Conservation (phyloP, 2,888 invertebrate genomes). For the Trachelus tabidus region DNA sequence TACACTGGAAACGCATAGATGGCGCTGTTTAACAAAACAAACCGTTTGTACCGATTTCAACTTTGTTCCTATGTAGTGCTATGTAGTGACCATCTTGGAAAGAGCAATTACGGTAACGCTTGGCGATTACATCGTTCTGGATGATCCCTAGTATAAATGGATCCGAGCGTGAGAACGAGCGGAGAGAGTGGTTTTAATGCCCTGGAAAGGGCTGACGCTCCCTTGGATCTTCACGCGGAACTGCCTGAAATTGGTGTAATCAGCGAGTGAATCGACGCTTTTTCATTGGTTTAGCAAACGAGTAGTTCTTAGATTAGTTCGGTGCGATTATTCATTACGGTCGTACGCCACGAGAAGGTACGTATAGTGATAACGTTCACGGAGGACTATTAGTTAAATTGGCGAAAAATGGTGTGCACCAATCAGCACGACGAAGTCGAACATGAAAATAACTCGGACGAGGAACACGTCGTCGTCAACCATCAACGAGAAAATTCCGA, state of each 20-base stretch:
- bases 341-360: not conserved
- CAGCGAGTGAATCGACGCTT: conserved; percentile 2
- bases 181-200: not conserved
- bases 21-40: not conserved
- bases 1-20: not conserved
- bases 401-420: not conserved
- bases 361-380: not conserved
- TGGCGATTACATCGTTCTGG: not conserved
- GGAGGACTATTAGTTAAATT: not conserved
- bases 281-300: not conserved
- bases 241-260: not conserved
- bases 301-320: not conserved
- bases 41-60: not conserved
- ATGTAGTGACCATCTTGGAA: not conserved
- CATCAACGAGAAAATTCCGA: not conserved
- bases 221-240: not conserved
- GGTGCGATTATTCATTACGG: not conserved
- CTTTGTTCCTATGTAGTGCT: not conserved
- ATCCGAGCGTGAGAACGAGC: not conserved
- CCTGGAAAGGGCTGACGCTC: not conserved
- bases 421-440: not conserved
- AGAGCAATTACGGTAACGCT: not conserved
- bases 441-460: not conserved
- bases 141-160: not conserved
- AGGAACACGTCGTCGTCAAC: not conserved